phyloP scores from a whole-genome alignment of 2,888 invertebrate species.

The Athetis lepigone region DNA sequence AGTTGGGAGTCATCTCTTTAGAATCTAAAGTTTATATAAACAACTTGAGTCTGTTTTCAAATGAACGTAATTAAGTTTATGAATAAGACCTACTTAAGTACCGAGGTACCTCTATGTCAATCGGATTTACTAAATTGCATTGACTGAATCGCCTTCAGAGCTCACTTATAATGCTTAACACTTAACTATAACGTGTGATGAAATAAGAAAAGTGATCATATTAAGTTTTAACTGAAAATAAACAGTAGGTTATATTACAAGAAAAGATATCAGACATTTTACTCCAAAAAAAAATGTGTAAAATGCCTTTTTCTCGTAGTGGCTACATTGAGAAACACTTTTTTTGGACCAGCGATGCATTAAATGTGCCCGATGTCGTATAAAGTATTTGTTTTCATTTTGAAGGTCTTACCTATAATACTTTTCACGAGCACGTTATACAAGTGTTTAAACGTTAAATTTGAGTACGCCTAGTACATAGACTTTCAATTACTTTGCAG shows the following conservation, averaged over 20 bases:
- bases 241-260: neutral
- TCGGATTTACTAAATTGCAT: conserved; percentile 28
- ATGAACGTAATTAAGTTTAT: conserved; percentile 33
- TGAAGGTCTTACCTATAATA: no score
- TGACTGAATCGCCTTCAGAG: conserved; percentile 12
- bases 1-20: conserved; percentile 13
- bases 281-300: no score
- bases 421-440: no score
- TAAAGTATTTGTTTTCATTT: no score
- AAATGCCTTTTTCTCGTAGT: no score
- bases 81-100: conserved; percentile 37
- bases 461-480: no score
- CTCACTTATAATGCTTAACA: neutral
- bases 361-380: no score
- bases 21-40: conserved; percentile 41
- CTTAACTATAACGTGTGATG: neutral
- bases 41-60: conserved; percentile 38
- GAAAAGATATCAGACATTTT: no score
- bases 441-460: no score
- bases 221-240: neutral
- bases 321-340: no score
- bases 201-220: neutral
- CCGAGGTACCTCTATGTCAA: conserved; percentile 14
- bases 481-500: no score
- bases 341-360: no score